A percentile compares a stretch with the other conserved stretches of the same genome.
phyloP scores from a whole-genome alignment of 2,797 vertebrate genomes.

The Triplophysa yarkandensis region DNA sequence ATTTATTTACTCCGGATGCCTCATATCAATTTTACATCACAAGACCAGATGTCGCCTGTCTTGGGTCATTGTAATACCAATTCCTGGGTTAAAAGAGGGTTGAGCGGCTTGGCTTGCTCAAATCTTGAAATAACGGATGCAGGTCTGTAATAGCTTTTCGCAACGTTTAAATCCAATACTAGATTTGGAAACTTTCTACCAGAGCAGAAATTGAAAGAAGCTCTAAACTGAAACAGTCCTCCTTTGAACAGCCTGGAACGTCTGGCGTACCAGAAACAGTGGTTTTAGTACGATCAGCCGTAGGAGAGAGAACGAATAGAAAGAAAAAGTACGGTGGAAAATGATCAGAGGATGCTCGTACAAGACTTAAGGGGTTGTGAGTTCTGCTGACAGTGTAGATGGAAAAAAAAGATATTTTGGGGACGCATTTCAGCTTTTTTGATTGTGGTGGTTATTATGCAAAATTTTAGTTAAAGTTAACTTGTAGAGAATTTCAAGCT shows the following conservation, averaged over 20 bases:
- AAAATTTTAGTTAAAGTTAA: too few relatives aligned
- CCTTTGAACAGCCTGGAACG: not conserved
- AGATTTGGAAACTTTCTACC: not conserved
- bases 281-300: not conserved
- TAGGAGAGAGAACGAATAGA: not conserved
- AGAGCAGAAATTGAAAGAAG: not conserved
- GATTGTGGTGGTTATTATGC: too few relatives aligned
- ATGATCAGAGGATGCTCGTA: not conserved
- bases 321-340: not conserved
- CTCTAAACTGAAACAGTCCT: not conserved
- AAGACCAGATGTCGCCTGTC: not conserved
- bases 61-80: not conserved
- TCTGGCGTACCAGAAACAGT: not conserved
- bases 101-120: not conserved
- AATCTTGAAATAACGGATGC: not conserved
- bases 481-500: too few relatives aligned
- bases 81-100: not conserved
- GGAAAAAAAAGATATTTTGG: not conserved
- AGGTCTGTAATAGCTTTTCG: not conserved
- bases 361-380: not conserved
- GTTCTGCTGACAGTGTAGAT: not conserved
- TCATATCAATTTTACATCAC: not conserved
- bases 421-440: not conserved
- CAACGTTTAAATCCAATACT: constrained; percentile 8
- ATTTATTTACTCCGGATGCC: constrained; percentile 8